Evolutionary conservation across 1,140 invertebrate genomes (phyloP).

Genomic region (Leucophenga varia): DNA sequence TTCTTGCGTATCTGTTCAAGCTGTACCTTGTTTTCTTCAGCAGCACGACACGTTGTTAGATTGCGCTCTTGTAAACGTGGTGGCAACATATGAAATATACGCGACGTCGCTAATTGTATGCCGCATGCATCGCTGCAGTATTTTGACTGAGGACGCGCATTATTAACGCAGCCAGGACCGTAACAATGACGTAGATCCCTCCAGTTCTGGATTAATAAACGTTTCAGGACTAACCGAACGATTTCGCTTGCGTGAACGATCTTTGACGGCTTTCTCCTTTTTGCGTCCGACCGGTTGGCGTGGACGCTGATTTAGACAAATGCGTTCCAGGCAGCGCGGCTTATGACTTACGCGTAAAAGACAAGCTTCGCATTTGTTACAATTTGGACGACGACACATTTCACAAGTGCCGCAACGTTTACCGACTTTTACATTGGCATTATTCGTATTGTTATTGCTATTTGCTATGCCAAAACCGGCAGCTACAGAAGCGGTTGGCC

Average conservation of each 20-base stretch:
- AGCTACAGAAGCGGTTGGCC: neutral
- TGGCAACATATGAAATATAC: constrained; percentile 85
- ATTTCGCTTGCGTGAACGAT: constrained; percentile 53
- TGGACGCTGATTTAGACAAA: constrained; percentile 20
- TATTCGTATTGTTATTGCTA: constrained; percentile 20
- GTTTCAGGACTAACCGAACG: constrained; percentile 62
- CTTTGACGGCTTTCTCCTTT: constrained; percentile 29
- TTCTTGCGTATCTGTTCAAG: constrained; percentile 81
- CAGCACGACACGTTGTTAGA: constrained; percentile 82
- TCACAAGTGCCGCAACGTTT: constrained; percentile 80
- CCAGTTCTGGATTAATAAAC: constrained; percentile 57
- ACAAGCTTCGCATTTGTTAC: constrained; percentile 74
- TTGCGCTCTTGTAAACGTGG: constrained; percentile 94
- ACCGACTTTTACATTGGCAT: constrained; percentile 18
- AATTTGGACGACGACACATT: constrained; percentile 80
- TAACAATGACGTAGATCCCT: constrained; percentile 78
- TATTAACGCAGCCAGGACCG: constrained; percentile 81
- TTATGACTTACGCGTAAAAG: constrained; percentile 82
- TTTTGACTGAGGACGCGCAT: constrained; percentile 81
- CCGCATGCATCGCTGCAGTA: constrained; percentile 96
- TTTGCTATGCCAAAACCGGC: too few relatives aligned
- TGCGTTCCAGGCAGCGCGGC: constrained; percentile 66
- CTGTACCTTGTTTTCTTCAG: constrained; percentile 80
- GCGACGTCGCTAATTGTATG: constrained; percentile 81
- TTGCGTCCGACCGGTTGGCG: constrained; percentile 22